Evolutionary conservation across 2,113 vertebrate species (phyloP).

Genomic region (Illadopsis cleaveri): DNA sequence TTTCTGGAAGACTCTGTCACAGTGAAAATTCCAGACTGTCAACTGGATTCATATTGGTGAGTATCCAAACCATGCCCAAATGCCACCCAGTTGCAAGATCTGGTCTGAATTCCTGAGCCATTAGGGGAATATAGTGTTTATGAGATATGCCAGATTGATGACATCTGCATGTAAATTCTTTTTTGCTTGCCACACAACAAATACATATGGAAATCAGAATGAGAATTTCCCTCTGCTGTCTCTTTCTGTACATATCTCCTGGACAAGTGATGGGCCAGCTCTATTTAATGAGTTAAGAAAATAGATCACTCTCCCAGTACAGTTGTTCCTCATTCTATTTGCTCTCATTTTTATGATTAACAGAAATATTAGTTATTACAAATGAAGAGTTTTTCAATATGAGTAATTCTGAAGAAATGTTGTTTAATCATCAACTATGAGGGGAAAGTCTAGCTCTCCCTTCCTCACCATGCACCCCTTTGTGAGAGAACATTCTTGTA

Average conservation of each 20-base stretch:
- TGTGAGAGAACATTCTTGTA: background rate
- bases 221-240: background rate
- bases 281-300: background rate
- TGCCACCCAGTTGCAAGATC: constrained; percentile 8
- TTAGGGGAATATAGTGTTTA: background rate
- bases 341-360: background rate
- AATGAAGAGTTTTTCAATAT: background rate
- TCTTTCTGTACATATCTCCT: background rate
- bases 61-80: constrained; percentile 22
- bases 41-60: constrained; percentile 20
- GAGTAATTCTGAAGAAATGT: background rate
- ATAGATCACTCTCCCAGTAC: background rate
- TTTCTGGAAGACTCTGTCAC: constrained; percentile 22
- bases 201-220: background rate
- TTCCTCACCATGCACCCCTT: background rate
- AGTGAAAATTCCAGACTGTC: background rate
- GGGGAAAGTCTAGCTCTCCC: background rate
- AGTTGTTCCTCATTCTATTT: background rate
- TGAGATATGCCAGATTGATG: background rate
- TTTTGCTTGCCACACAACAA: background rate
- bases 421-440: background rate
- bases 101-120: constrained; percentile 8
- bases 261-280: background rate
- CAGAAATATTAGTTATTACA: background rate
- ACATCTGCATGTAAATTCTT: background rate